phyloP scores from a whole-genome alignment of 2,888 invertebrate genomes.

The Tryphoninae sp. region DNA sequence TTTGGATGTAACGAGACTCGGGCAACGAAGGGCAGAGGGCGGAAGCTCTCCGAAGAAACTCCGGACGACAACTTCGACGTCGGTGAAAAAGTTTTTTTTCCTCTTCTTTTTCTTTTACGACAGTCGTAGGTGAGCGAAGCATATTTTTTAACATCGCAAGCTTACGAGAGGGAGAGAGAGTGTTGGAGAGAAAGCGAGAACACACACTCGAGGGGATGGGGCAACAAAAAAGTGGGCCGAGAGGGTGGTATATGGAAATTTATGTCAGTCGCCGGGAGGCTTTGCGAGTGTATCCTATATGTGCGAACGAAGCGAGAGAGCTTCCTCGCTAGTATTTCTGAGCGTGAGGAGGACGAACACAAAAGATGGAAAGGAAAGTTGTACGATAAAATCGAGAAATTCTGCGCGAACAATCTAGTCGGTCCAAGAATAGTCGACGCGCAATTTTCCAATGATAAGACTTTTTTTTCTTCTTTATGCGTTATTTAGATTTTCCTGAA shows the following conservation, averaged over 20 bases:
- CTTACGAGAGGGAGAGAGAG: conserved; percentile 42
- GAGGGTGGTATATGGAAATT: conserved; percentile 63
- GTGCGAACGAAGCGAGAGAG: conserved; percentile 37
- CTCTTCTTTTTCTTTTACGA: conserved; percentile 60
- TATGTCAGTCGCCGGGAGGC: conserved; percentile 59
- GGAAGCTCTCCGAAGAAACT: conserved; percentile 55
- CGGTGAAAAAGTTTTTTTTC: conserved; percentile 55
- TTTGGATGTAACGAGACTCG: conserved; percentile 53
- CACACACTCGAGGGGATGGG: conserved; percentile 2
- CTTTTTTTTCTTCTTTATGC: conserved; percentile 23
- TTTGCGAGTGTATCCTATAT: conserved; percentile 47
- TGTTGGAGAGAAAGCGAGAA: conserved; percentile 14
- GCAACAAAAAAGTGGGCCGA: conserved; percentile 42
- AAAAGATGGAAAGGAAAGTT: conserved; percentile 50
- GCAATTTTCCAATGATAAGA: conserved; percentile 34
- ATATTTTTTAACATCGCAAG: conserved; percentile 61
- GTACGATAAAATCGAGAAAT: conserved; percentile 61
- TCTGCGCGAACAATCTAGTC: conserved; percentile 56
- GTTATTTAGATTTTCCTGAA: conserved; percentile 42
- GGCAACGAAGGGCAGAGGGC: conserved; percentile 29
- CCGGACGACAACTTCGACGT: conserved; percentile 58
- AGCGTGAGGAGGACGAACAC: conserved; percentile 24
- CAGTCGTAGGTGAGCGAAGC: conserved; percentile 63
- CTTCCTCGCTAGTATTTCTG: conserved; percentile 30
- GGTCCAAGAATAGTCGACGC: conserved; percentile 43